Evolutionary conservation across 2,888 invertebrate genomes (phyloP).

Genomic region (Synergus itoensis): DNA sequence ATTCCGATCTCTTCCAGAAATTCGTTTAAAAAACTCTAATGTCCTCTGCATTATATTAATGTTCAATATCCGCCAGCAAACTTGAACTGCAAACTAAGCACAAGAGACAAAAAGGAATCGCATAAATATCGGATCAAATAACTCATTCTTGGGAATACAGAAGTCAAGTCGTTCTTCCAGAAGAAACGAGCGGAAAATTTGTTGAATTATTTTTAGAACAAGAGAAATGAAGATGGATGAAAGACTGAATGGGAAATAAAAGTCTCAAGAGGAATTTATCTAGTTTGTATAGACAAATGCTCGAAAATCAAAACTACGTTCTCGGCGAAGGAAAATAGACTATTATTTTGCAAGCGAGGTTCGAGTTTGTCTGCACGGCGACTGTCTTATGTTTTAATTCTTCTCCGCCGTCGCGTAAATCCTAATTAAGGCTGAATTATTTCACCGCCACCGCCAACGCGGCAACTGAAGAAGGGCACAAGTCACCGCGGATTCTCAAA

Average conservation of each 20-base stretch:
- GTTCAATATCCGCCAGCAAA: not conserved
- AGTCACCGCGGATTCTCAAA: constrained; percentile 23
- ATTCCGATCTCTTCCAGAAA: not conserved
- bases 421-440: constrained; percentile 74
- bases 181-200: not conserved
- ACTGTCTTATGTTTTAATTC: constrained; percentile 70
- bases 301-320: too few species aligned
- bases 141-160: not conserved
- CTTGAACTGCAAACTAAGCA: not conserved
- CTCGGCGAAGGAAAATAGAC: not conserved
- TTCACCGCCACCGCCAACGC: constrained; percentile 57
- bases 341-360: constrained; percentile 41
- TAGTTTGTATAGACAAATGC: too few species aligned
- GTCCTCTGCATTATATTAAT: not conserved
- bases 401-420: constrained; percentile 70
- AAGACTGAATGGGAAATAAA: too few species aligned
- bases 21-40: not conserved
- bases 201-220: not conserved
- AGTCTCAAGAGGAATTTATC: too few species aligned
- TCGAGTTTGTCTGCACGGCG: constrained; percentile 56
- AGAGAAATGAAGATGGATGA: too few species aligned
- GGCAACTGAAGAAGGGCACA: constrained; percentile 42
- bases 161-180: not conserved
- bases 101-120: not conserved
- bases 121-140: not conserved